Evolutionary conservation across 2,888 invertebrate genomes (phyloP).

Genomic region (Papilio demoleus): DNA sequence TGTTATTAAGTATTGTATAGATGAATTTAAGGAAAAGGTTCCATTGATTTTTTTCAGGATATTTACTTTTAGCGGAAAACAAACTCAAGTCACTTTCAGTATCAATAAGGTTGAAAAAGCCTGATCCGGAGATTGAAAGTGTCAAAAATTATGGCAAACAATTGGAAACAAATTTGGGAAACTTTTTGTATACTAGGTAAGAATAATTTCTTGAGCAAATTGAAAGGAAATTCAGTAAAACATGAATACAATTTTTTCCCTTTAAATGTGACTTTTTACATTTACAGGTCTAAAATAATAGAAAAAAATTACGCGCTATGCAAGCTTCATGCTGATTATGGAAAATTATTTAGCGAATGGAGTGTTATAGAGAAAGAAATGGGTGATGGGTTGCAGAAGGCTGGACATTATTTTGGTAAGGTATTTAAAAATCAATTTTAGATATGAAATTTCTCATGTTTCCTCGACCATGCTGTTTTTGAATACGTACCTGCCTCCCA

Average conservation of each 20-base stretch:
- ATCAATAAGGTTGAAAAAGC: conserved; percentile 88
- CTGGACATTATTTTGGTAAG: conserved; percentile 85
- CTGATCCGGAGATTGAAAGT: conserved; percentile 88
- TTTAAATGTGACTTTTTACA: neutral
- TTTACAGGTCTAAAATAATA: conserved; percentile 85
- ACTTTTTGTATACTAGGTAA: conserved; percentile 82
- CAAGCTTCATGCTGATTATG: conserved; percentile 92
- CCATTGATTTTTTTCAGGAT: conserved; percentile 84
- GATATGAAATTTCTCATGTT: too few species aligned
- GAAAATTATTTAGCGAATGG: conserved; percentile 93
- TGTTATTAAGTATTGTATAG: too few species aligned
- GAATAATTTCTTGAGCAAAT: too few species aligned
- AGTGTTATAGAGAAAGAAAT: conserved; percentile 92
- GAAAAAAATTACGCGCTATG: conserved; percentile 90
- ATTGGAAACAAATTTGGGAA: conserved; percentile 85
- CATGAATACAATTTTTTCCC: too few species aligned
- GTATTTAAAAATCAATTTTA: conserved; percentile 26
- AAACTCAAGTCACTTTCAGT: conserved; percentile 90
- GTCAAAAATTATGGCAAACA: conserved; percentile 90
- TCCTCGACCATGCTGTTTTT: too few species aligned
- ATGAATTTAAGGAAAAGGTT: too few species aligned
- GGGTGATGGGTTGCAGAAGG: conserved; percentile 90
- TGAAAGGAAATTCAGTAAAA: too few species aligned
- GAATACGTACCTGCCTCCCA: too few species aligned
- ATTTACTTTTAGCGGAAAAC: conserved; percentile 89